Percentiles rank a stretch among this genome's conserved stretches.
phyloP scores from a whole-genome alignment of 2,888 invertebrate species.

The Polyommatus iphigenia region DNA sequence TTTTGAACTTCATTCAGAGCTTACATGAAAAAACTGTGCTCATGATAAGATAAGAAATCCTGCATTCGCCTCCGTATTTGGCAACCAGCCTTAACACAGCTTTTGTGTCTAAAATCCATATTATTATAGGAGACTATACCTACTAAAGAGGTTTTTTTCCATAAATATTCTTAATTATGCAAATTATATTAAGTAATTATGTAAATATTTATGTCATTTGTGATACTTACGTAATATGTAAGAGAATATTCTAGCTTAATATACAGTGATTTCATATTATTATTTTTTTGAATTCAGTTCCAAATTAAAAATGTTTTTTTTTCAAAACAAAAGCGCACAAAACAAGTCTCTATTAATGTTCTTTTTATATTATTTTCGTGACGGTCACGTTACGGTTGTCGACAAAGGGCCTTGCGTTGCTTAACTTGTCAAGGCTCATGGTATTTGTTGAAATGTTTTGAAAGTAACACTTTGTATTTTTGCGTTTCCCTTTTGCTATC shows the following conservation, averaged over 20 bases:
- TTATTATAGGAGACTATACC: not conserved
- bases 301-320: not conserved
- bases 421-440: slow-evolving; percentile 8
- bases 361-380: slow-evolving; percentile 12
- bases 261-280: not conserved
- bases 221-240: not conserved
- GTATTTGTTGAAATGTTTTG: slow-evolving; percentile 14
- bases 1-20: slow-evolving; percentile 2
- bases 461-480: slow-evolving; percentile 16
- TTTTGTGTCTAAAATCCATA: not conserved
- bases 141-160: not conserved
- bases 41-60: slow-evolving; percentile 4
- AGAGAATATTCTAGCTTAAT: slow-evolving; percentile 13
- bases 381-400: not conserved
- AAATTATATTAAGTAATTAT: not conserved
- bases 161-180: not conserved
- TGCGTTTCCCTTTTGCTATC: not conserved
- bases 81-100: not conserved
- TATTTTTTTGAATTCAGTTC: not conserved
- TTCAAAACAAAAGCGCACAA: not conserved
- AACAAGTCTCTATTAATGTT: not conserved
- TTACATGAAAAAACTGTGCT: not conserved
- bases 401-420: slow-evolving; percentile 12
- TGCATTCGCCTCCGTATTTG: not conserved
- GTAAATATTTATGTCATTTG: not conserved